Evolutionary conservation across 2,888 invertebrate species (phyloP).

Genomic region (Choristoneura rosaceana): DNA sequence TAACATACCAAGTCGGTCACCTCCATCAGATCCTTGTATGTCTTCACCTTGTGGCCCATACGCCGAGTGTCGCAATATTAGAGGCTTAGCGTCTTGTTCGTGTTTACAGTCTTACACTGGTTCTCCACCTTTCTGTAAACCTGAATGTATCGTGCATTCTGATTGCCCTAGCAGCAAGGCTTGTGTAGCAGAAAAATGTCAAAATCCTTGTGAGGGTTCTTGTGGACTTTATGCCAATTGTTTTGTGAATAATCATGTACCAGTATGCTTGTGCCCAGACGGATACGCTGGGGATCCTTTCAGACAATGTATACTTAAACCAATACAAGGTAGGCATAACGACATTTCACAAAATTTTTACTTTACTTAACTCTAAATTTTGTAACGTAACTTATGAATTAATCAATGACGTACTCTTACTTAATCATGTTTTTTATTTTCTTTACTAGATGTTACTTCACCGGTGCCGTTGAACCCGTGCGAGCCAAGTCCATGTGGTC

Average conservation of each 20-base stretch:
- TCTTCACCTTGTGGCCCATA: constrained; percentile 91
- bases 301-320: constrained; percentile 85
- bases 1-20: constrained; percentile 62
- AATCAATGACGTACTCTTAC: too few species aligned
- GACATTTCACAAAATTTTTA: neutral
- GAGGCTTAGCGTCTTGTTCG: constrained; percentile 89
- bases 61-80: constrained; percentile 90
- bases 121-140: constrained; percentile 87
- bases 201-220: constrained; percentile 89
- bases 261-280: constrained; percentile 89
- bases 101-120: constrained; percentile 88
- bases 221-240: constrained; percentile 89
- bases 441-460: constrained; percentile 56
- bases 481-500: constrained; percentile 87
- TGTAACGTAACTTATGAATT: too few species aligned
- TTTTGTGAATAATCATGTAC: constrained; percentile 88
- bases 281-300: constrained; percentile 90
- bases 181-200: constrained; percentile 88
- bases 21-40: constrained; percentile 87
- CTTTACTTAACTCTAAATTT: neutral
- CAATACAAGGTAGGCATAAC: constrained; percentile 71
- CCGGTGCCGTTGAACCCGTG: constrained; percentile 79
- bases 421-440: neutral
- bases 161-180: constrained; percentile 88
- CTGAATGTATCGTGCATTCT: constrained; percentile 88